Base-by-base conservation (phyloP, 2,888 invertebrate species). In the Cheilosia vulpina region DNA sequence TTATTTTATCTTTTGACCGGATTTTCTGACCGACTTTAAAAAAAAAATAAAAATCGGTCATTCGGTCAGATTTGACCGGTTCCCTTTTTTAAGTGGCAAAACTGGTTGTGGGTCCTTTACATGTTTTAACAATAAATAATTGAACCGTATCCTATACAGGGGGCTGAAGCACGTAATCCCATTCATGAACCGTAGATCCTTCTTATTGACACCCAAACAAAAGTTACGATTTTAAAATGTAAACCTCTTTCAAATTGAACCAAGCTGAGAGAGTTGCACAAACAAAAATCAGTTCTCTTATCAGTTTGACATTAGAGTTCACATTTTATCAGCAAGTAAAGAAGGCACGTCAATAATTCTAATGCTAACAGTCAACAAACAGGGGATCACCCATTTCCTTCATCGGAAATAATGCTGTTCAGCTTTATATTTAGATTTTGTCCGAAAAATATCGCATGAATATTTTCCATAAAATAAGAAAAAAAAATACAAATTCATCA, bases 371-470 rank as follows among this genome's bases (percentile, higher is more conserved):
- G 55, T 55, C 17, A 7, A 34, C 47, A 11, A 19, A 38, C 38
- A 47, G 52, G 76, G 76, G 66, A 43, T 68, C 58, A 53, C 76
- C 58, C 34, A 58, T 43, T 68, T 76, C 60, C 17, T 15, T 31
- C 38, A 76, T 43, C 66, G 52, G 66, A 76, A 75, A 57, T 47
- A 65, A 57, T 57, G 27, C 11, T 45, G 7, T 27, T 53, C 50
- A 34, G 13, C 3, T 21, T 38, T 24, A n/a, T 47, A 47, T 38
- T 52, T 34, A 19, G n/a, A 50, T 9, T 43, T 53, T 47, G 17
- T 63, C 24, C 31, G 31, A 31, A 9, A 31, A 31, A 31, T 2
- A 31, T 9, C 31, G 0, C 31, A n/a, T n/a, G 7, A 24, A 41
- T 13, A 21, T n/a, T 60, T 60, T n/a, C 41, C 21, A 24, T 13